Evolutionary conservation across 2,113 vertebrate species (phyloP).

Genomic region (Oreochromis spilurus): DNA sequence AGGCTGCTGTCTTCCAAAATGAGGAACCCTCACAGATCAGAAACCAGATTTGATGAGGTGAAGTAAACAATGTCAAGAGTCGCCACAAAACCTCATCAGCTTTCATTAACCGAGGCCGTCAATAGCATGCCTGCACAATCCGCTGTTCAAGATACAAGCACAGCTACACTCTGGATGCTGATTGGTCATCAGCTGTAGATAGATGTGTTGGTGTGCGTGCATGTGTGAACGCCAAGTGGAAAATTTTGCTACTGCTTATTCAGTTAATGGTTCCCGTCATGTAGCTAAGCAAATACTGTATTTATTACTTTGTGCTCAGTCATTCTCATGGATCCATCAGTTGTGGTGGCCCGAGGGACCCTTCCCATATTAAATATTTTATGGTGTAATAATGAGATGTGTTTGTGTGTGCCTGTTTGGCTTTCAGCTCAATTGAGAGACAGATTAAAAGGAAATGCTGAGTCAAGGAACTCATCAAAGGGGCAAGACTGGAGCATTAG

Average conservation of each 20-base stretch:
- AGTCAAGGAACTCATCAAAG: not conserved
- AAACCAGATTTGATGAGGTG: not conserved
- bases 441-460: not conserved
- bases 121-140: not conserved
- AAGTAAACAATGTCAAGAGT: not conserved
- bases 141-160: not conserved
- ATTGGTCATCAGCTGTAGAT: not conserved
- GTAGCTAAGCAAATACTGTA: not conserved
- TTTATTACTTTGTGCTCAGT: constrained; percentile 14
- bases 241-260: not conserved
- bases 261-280: not conserved
- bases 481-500: not conserved
- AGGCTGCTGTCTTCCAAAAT: not conserved
- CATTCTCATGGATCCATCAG: constrained; percentile 30
- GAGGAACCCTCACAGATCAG: not conserved
- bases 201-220: not conserved
- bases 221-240: not conserved
- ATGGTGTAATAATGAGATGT: not conserved
- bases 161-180: not conserved
- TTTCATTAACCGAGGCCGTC: not conserved
- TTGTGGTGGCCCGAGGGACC: not conserved
- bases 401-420: not conserved
- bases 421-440: not conserved
- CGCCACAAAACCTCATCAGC: not conserved
- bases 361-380: constrained; percentile 33